phyloP scores from a whole-genome alignment of 2,113 vertebrate genomes.

The Pseudorectes ferrugineus region DNA sequence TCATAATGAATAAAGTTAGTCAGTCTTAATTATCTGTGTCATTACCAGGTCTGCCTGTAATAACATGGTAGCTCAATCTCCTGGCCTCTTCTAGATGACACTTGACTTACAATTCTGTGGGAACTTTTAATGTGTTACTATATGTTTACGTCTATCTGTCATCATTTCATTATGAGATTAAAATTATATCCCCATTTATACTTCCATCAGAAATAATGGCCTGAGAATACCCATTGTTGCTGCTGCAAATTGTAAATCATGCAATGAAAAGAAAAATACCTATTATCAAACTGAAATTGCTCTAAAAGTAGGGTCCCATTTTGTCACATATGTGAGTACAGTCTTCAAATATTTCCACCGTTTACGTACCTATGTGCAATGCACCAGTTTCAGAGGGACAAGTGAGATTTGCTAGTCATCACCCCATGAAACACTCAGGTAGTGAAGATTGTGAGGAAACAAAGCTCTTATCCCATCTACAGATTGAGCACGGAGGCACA shows the following conservation, averaged over 20 bases:
- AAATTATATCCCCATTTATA: constrained; percentile 25
- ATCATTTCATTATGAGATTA: constrained; percentile 50
- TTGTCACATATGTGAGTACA: neutral
- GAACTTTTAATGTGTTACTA: constrained; percentile 3
- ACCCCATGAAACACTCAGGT: neutral
- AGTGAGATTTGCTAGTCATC: neutral
- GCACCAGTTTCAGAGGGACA: neutral
- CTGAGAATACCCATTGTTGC: constrained; percentile 18
- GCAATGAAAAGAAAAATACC: neutral
- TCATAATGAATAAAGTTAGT: constrained; percentile 9
- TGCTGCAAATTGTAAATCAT: constrained; percentile 30
- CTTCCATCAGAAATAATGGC: constrained; percentile 35
- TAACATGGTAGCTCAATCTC: neutral
- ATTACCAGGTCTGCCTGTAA: neutral
- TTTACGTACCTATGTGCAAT: neutral
- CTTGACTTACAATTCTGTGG: constrained; percentile 6
- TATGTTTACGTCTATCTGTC: constrained; percentile 40
- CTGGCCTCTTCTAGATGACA: neutral
- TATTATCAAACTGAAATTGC: neutral
- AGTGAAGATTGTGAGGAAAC: neutral
- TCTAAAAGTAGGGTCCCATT: neutral
- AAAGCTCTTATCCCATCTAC: neutral
- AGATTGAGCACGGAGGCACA: neutral
- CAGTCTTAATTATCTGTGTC: constrained; percentile 19
- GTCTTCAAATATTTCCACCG: neutral